Evolutionary conservation across 2,888 invertebrate genomes (phyloP).

Genomic region (Nomada ferruginata): DNA sequence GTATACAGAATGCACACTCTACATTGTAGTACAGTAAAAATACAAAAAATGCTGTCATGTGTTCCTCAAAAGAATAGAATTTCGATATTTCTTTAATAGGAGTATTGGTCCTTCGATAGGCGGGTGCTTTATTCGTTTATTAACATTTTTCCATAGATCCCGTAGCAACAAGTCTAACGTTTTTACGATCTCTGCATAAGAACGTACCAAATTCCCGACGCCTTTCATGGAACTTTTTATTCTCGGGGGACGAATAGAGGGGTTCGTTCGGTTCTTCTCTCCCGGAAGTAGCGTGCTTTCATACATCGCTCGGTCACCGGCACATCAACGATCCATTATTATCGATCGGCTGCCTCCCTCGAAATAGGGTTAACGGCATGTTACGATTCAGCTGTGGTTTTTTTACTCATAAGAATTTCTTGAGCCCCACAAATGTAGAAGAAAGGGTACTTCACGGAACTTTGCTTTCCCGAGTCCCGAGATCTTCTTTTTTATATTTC

Average conservation of each 20-base stretch:
- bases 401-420: conserved; percentile 8
- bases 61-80: too few species aligned
- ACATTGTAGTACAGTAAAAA: too few species aligned
- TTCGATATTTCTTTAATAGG: too few species aligned
- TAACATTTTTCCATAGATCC: conserved; percentile 6
- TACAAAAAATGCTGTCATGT: too few species aligned
- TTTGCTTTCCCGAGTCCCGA: too few species aligned
- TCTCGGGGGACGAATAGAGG: conserved; percentile 31
- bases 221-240: conserved; percentile 46
- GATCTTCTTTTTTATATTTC: too few species aligned
- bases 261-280: conserved; percentile 38
- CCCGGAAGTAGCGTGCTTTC: conserved; percentile 58
- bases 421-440: not conserved
- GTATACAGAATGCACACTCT: too few species aligned
- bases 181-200: conserved; percentile 34
- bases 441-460: not conserved
- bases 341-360: conserved; percentile 59
- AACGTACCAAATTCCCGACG: conserved; percentile 17
- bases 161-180: conserved; percentile 58
- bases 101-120: not conserved
- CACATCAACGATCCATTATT: conserved; percentile 65
- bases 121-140: not conserved
- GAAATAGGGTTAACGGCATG: conserved; percentile 63
- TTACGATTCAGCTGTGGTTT: conserved; percentile 37
- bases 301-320: conserved; percentile 69